Evolutionary conservation across 2,797 vertebrate genomes (phyloP), one percentile per base, ranked within the genome.

Genomic region (Peromyscus nudipes): DNA sequence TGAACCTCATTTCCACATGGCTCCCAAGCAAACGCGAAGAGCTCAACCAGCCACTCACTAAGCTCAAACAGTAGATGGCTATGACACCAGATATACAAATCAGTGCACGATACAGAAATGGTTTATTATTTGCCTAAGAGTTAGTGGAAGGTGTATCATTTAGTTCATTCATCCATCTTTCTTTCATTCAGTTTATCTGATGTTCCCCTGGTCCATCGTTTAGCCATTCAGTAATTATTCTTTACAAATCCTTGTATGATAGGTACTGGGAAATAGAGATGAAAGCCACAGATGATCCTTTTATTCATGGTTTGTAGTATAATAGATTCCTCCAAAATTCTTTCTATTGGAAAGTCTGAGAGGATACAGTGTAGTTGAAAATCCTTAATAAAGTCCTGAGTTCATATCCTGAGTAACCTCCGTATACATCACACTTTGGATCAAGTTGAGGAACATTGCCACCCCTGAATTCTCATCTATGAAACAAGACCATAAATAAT

Each of bases 311-410:
- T 64, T 89, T 69, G 10, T 10, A 62, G 49, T 77, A 23, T 91
- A 57, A 75, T 13, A 65, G 34, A 37, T 4, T 31, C 46, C 43
- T 90, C 12, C 46, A 25, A 8, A 89, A 29, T 64, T 55, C 16
- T 16, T 65, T 77, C 27, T 55, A 46, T 14, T 76, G 40, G 52
- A 71, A 96, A 91, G 34, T 89, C 75, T 92, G 40, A 96, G 25
- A 69, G 4, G 88, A 27, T 25, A 25, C 1, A 67, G 34, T 23
- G 1, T 12, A 21, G 19, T 23, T 64, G 57, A 87, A 71, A 62
- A 80, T 81, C 71, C 79, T 75, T n/a, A 52, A 62, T n/a, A 17
- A 13, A 13, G 21, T 57, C 25, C n/a, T 49, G 9, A 75, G 11
- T 60, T 83, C 4, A 69, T 25, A 77, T 37, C 13, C 43, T 46